Evolutionary conservation across 2,888 invertebrate genomes (phyloP), one percentile per base, ranked within the genome.

Genomic region (Leucoptera coffeella): DNA sequence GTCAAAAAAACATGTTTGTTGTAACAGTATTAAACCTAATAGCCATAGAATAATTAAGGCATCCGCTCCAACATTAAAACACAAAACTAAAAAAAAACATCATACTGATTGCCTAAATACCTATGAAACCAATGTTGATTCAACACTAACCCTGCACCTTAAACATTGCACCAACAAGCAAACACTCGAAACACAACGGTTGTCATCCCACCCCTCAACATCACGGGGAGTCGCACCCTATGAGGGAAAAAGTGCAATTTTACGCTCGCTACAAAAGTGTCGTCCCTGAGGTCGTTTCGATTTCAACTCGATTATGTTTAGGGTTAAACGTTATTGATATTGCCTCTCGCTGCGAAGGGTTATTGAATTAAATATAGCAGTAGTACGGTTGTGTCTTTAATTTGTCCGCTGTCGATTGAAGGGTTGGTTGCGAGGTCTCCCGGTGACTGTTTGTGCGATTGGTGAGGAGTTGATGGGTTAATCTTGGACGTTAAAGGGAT

Each of bases 281-380:
- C 53, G 67, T 60, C 67, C 67, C 67, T 47, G 49, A 69, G 67
- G 67, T 69, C 64, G 67, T 67, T 67, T 62, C 61, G 54, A 62
- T 60, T 53, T 57, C 47, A 50, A 55, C 58, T 52, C 64, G 62
- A 69, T 69, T 65, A 67, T 60, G 59, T 64, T 62, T 62, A 65
- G 67, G 69, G 69, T 69, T 67, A 69, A 67, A 60, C 53, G 60
- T 60, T 65, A 67, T 64, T 65, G 67, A 65, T 69, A 69, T 64
- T 56, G 54, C 55, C 58, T 56, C 56, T 58, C 52, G 55, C 12
- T 12, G 45, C 45, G 45, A 59, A 54, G 61, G 56, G 58, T 56
- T 55, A 62, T 62, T 55, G 49, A 55, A 54, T 59, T 55, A 28
- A 28, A 28, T 28, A 19, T 25, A 12, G n/a, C 7, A 10, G 55